Evolutionary conservation across 2,888 invertebrate species (phyloP).

Genomic region (Leucophora obtusa): DNA sequence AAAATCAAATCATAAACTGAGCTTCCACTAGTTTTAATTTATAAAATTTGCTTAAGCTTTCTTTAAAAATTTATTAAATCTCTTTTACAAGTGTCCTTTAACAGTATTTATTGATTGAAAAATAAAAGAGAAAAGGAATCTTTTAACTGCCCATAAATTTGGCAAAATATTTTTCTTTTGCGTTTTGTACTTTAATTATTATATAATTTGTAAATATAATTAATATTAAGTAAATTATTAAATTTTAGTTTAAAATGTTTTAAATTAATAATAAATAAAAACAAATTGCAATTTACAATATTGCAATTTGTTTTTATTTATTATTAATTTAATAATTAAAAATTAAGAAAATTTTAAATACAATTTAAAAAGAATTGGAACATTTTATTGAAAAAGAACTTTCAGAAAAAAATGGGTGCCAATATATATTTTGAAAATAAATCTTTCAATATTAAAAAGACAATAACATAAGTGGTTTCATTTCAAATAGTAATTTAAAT

Average conservation of each 20-base stretch:
- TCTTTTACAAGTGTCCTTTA: conserved; percentile 18
- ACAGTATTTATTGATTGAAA: conserved; percentile 46
- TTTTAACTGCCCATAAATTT: conserved; percentile 10
- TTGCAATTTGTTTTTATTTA: conserved; percentile 52
- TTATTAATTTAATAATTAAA: conserved; percentile 51
- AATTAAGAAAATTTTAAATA: background rate
- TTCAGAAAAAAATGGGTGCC: background rate
- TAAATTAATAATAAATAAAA: conserved; percentile 8
- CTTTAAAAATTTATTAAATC: background rate
- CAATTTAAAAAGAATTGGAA: background rate
- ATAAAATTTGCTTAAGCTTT: background rate
- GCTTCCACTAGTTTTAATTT: conserved; percentile 61
- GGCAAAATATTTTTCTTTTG: background rate
- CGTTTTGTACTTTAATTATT: conserved; percentile 46
- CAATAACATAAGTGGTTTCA: background rate
- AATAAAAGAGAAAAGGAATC: background rate
- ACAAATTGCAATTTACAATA: conserved; percentile 35
- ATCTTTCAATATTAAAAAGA: conserved; percentile 20
- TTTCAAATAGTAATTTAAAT: too few species aligned
- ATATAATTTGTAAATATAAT: conserved; percentile 46
- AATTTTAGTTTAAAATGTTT: background rate
- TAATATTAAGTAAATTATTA: conserved; percentile 57
- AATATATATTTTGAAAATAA: conserved; percentile 22
- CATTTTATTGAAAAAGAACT: background rate
- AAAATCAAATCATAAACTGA: conserved; percentile 11